Evolutionary conservation across 2,113 vertebrate genomes (phyloP), one percentile per base, ranked within the genome.

Genomic region (Pionites leucogaster): DNA sequence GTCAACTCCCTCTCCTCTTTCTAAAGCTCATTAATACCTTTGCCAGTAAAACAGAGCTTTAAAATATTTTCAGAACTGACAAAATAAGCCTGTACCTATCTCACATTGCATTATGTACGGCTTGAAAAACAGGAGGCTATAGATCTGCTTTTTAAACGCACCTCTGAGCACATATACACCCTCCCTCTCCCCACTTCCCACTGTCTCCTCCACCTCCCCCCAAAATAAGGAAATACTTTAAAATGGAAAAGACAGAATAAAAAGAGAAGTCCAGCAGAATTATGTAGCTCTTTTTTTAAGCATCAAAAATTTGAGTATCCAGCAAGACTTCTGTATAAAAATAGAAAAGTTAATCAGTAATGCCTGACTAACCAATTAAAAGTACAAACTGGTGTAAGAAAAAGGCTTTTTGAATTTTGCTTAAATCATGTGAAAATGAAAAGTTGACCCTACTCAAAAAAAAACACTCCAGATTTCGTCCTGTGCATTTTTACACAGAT

Each of bases 1-100:
- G 92, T 69, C 91, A 94, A 83, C 72, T 94, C 95, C 75, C 80
- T 93, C 4, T 11, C 4, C 74, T 69, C 80, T 62, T 96, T 95
- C 93, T 72, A 91, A 87, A 87, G n/a, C 15, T 87, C 74, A 93
- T 94, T 91, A 93, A 94, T 82, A 92, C 52, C 46, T 91, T 80
- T 95, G 59, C 67, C 81, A 84, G 86, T 87, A 95, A 96, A 82
- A 37, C 14, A 62, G 1, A 0, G 3, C 5, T 65, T 55, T 82
- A 28, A 62, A 29, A 49, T 71, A 29, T 63, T 91, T 86, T 69
- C 68, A 85, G 81, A 87, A 69, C 28, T 9, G 5, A 50, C 42
- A 93, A 78, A 70, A 41, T 63, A 68, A 81, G 16, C 55, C 41
- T 78, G 22, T 29, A 42, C 9, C n/a, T 70, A 3, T 39, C 31